Evolutionary conservation across 1,140 invertebrate species (phyloP), one percentile per base, ranked within the genome.

Genomic region (Globodera rostochiensis): DNA sequence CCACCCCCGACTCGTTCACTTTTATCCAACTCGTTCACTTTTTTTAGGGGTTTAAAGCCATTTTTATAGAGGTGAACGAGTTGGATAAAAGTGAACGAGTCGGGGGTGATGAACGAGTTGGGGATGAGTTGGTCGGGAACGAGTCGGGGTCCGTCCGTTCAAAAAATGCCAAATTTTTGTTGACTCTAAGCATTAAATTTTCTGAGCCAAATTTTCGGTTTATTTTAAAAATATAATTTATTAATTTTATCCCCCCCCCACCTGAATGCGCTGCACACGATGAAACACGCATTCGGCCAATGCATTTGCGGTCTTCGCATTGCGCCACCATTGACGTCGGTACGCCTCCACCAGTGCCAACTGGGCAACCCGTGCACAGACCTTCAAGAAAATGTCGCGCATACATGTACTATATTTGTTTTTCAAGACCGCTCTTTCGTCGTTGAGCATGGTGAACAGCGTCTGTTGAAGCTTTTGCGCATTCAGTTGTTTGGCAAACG

Each of bases 291-390:
- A 95, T 64, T 94, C 94, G 7, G 95, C 94, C 86, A 99, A 95
- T 0, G 97, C 95, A 91, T 99, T 99, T 0, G 98, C 97, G 49
- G 96, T 98, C 91, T 98, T 98, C 4, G 94, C 92, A 92, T 99
- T 96, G 90, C 96, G 96, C 97, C 97, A 99, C 70, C 98, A 93
- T 91, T 96, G 95, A 91, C 97, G 97, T 75, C 94, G 94, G 90
- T 98, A 99, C 46, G 98, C 91, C 83, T 98, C 95, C 84, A 98
- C 94, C 93, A 98, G 95, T 77, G 98, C 95, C 57, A 88, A 36
- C 60, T 90, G 88, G 60, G 88, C 88, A 60, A 80, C 73, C 15
- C 88, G 82, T 11, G 86, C 88, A 36, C 86, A 82, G 47, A 90
- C 83, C 87, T 81, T 9, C 80, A 84, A 80, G n/a, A n/a, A n/a